Evolutionary conservation across 2,113 vertebrate species (phyloP), one percentile per base, ranked within the genome.

Genomic region (Perccottus glenii): DNA sequence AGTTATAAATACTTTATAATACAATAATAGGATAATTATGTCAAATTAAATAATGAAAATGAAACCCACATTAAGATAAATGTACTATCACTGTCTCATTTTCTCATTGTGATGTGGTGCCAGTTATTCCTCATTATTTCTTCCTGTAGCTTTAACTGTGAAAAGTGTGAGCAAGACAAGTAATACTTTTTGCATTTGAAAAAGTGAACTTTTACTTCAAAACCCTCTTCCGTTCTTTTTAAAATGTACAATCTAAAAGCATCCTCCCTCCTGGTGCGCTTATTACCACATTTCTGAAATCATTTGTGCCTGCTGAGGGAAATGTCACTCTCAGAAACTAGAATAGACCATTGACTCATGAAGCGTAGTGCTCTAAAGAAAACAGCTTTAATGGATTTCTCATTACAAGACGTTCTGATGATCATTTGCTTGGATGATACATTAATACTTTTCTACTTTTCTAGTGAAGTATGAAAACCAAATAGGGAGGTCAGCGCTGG

Each of bases 361-460:
- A 27, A 47, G 27, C 6, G 42, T 32, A 27, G 11, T 12, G 0
- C 47, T 48, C 10, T 43, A 50, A 44, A 64, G 32, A 67, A 58
- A 53, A 58, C 46, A 16, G 4, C 36, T 62, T 70, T 51, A 19
- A 44, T 66, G 42, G 46, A 16, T 73, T 59, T 53, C 35, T 55
- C 56, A 38, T 80, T 64, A 63, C 51, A 82, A 52, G 33, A 74
- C 33, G 53, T 42, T 70, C 15, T 50, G 35, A 15, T 11, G 8
- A 72, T 53, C 14, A 73, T 73, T 67, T 64, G 59, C 64, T 74
- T 64, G 14, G 36, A 67, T 61, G 63, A 77, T 65, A 64, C 11
- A 66, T 51, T 44, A 6, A 11, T 63, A 47, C 45, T 70, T 15
- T 47, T 60, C 56, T 62, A 10, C 3, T 27, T 27, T 27, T 27